Base-by-base conservation (phyloP, 2,888 invertebrate genomes). In the Euphydryas editha region DNA sequence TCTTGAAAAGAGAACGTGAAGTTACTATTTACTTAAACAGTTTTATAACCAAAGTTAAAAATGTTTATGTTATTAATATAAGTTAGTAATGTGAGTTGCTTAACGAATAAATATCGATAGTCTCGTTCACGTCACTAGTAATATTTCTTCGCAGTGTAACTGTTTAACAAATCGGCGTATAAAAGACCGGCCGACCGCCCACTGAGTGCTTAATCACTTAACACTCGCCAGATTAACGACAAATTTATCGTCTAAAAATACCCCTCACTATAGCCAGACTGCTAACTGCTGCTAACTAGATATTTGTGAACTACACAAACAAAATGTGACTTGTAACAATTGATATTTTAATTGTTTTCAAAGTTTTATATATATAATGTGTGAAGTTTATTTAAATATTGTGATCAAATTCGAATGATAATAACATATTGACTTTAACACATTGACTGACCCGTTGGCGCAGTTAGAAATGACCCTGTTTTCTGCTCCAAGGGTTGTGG, bases 171-270 rank as follows among this genome's bases (percentile, higher is more conserved):
- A 92, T 91, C 87, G 87, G 79, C 80, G 87, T 81, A 87, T 85
- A 86, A 88, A 84, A 86, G 90, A 83, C 84, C 84, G 81, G 78
- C 80, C 80, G 81, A 77, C 86, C 88, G 74, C 92, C 90, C 83
- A 87, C 81, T 76, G 90, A 84, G 90, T 80, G 83, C 88, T 92
- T 92, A 91, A 92, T 92, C 91, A 92, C 92, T 90, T 90, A 92
- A 89, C 91, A 88, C 90, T 88, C 81, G 68, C 79, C 81, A 78
- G 90, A 90, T 92, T 90, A 91, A 86, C 82, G 82, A 79, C 73
- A 78, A 86, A 90, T 90, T 90, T 90, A 90, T 86, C 74, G 85
- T 76, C 75, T 78, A 80, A 82, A 82, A 85, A 82, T 81, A 76
- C 74, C 76, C 67, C 59, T 66, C 54, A 57, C 68, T 68, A 46